Evolutionary conservation across 2,797 vertebrate species (phyloP).

Genomic region (Remorina albescens): DNA sequence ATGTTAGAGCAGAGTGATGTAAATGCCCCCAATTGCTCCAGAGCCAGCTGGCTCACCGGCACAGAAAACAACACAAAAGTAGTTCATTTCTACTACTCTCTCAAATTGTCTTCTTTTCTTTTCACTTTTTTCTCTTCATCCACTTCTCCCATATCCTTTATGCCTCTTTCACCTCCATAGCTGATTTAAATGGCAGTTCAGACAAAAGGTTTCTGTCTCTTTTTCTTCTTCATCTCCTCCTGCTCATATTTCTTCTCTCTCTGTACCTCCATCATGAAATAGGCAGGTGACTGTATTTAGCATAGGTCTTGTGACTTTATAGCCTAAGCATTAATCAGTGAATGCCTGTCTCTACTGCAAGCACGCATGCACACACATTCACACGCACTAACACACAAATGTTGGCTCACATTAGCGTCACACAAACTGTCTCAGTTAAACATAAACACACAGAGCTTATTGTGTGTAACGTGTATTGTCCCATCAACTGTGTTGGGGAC

Average conservation of each 20-base stretch:
- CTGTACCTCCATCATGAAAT: slow-evolving; percentile 15
- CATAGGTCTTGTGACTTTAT: slow-evolving; percentile 55
- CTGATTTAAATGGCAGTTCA: slow-evolving; percentile 51
- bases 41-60: slow-evolving; percentile 53
- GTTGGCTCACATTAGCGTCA: slow-evolving; percentile 39
- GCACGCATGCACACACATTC: slow-evolving; percentile 2
- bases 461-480: slow-evolving; percentile 16
- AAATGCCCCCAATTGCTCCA: slow-evolving; percentile 44
- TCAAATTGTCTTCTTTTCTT: slow-evolving; percentile 18
- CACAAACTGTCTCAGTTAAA: slow-evolving; percentile 12
- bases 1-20: slow-evolving; percentile 50
- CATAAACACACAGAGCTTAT: not conserved
- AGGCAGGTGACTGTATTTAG: slow-evolving; percentile 47
- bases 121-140: not conserved
- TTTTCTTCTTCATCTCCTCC: not conserved
- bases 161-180: slow-evolving; percentile 8
- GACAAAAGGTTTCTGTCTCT: slow-evolving; percentile 52
- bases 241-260: not conserved
- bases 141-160: not conserved
- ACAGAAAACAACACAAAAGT: slow-evolving; percentile 46
- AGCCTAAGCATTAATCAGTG: slow-evolving; percentile 45
- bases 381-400: slow-evolving; percentile 14
- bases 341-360: slow-evolving; percentile 24
- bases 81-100: slow-evolving; percentile 18
- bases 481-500: slow-evolving; percentile 45